Base-by-base conservation (phyloP, 35 echinoderm and acorn worm genomes). In the Diadema setosum region DNA sequence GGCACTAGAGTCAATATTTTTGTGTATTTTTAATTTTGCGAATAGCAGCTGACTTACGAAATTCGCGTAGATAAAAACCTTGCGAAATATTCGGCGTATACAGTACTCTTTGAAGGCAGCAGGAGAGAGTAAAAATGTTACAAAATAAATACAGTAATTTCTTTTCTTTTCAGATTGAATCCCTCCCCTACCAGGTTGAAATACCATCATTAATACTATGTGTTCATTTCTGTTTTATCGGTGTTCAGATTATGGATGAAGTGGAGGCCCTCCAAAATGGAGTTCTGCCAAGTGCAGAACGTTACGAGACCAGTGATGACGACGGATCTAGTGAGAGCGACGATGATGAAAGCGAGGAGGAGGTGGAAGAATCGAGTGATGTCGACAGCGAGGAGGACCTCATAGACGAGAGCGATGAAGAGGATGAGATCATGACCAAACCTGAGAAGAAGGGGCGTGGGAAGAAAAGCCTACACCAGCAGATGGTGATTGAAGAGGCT, bases 311-410 rank as follows among this genome's bases (percentile, higher is more conserved):
- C 15, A 78, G 73, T 32, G 73, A 78, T 78, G 73, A 78, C 25
- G 73, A 78, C 24, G 73, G 73, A 39, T 41, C 35, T 41, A 78
- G 73, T 44, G 73, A 78, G 17, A 78, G 73, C n/a, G 73, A 78
- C 2, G 73, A 78, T n/a, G 73, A 78, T 23, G 73, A 78, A 41
- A 78, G 73, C 40, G 73, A 78, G 40, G 73, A 78, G 73, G 73
- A 78, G 73, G 73, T 78, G 11, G 73, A 78, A 3, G 73, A 78
- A 21, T 78, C 73, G 24, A 78, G 73, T n/a, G 73, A 78, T 78
- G 73, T 26, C 12, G 73, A 78, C 27, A 78, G 73, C 37, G 73
- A 78, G 11, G 73, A 78, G 40, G 73, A 78, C 37, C 73, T 78
- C 16, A 34, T 78, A 44, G 73, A 78, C 24, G 73, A 78, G 73